These are phyloP conservation scores for Sarcophaga peregrina DNA, from an alignment of 1,140 invertebrate genomes.

Conservation along the genomic window DNA sequence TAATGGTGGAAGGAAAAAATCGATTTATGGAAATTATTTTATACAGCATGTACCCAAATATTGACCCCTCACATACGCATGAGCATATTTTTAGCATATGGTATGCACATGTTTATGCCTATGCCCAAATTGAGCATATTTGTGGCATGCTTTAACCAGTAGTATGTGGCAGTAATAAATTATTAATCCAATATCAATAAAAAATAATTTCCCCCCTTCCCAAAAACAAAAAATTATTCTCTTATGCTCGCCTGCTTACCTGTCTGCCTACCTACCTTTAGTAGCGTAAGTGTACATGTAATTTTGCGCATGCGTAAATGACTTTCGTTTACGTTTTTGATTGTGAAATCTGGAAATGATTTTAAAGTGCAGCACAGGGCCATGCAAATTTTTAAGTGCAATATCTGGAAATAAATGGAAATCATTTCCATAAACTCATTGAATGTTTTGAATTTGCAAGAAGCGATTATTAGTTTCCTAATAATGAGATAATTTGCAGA, in stretches of 20 bases:
- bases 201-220: neutral
- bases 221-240: neutral
- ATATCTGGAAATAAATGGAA: neutral
- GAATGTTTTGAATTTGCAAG: too few species aligned
- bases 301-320: slow-evolving; percentile 10
- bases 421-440: neutral
- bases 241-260: neutral
- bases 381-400: neutral
- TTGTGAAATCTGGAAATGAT: neutral
- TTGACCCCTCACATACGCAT: slow-evolving; percentile 21
- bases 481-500: too few species aligned
- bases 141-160: slow-evolving; percentile 24
- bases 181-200: slow-evolving; percentile 12
- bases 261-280: too few species aligned
- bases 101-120: neutral
- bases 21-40: slow-evolving; percentile 13
- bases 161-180: neutral
- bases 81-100: neutral
- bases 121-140: neutral
- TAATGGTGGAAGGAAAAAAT: neutral
- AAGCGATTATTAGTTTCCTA: too few species aligned
- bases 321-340: slow-evolving; percentile 11
- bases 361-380: neutral
- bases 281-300: neutral
- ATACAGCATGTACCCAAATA: neutral